A percentile compares a stretch with the other conserved stretches of the same genome.
These are phyloP conservation scores for Acromyrmex charruanus DNA, from an alignment of 1,140 invertebrate genomes.

Conservation along the genomic window DNA sequence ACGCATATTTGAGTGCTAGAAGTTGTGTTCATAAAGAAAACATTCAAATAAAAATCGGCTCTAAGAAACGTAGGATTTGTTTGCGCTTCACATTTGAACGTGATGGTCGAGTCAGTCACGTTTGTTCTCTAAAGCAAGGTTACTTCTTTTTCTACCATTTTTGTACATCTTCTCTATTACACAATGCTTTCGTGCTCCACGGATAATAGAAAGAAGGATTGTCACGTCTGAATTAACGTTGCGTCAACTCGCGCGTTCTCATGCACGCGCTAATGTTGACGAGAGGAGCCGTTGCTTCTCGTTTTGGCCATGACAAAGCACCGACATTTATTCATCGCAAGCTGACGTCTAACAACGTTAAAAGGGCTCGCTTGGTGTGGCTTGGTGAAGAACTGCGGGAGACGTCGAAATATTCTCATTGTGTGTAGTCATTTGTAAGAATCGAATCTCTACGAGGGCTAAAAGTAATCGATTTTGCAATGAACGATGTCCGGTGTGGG, in stretches of 20 bases:
- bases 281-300: constrained; percentile 1
- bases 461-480: constrained; percentile 43
- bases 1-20: not conserved
- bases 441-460: constrained; percentile 17
- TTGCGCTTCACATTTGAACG: constrained; percentile 10
- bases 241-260: constrained; percentile 22
- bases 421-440: constrained; percentile 43
- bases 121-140: constrained; percentile 42
- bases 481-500: not conserved
- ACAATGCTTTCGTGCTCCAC: not conserved
- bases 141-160: not conserved
- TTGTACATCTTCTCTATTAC: constrained; percentile 9
- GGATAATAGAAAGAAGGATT: constrained; percentile 38
- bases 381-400: not conserved
- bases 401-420: constrained; percentile 28
- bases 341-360: constrained; percentile 26
- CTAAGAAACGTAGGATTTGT: not conserved
- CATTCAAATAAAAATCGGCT: constrained; percentile 3
- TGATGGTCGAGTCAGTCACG: not conserved
- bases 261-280: not conserved
- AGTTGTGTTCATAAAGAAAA: not conserved
- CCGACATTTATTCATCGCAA: constrained; percentile 35
- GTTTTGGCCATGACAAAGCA: constrained; percentile 49
- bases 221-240: constrained; percentile 46
- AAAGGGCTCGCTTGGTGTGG: not conserved